Base-by-base conservation (phyloP, 2,113 vertebrate genomes). In the Cynocephalus volans region DNA sequence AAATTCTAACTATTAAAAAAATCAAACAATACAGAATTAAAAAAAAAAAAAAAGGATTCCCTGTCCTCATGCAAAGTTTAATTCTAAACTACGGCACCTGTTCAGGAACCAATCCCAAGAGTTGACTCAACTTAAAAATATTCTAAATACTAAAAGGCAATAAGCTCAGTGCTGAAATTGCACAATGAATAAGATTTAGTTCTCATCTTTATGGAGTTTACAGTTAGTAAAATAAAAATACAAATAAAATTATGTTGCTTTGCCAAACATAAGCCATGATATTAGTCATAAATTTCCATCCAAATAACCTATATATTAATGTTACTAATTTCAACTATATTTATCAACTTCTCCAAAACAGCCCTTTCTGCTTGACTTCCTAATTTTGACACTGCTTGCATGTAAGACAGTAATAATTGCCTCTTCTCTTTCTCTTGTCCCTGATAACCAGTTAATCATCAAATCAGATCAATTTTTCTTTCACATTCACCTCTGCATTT, bases 221-320 rank as follows among this genome's bases (percentile, higher is more conserved):
- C 28, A 84, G 24, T 77, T 87, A 73, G 31, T 83, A 81, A 95
- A 88, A 73, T 84, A 80, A 80, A 87, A 67, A 56, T 31, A 54
- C 52, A 92, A 18, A 87, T 82, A 88, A 83, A 96, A 50, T 84
- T 88, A 67, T 50, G 24, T 18, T 79, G 65, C 41, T 54, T 86
- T 85, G 17, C 54, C 81, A 93, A 67, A 88, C 41, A 96, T 31
- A 41, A 33, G 31, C 58, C 26, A 96, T 82, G 13, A 77, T 21
- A n/a, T 56, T 26, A 80, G 31, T 76, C 31, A 91, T 36, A 73
- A 65, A 36, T 84, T 75, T 94, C 64, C 79, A 72, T 33, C 17
- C 48, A 88, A 36, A 33, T 85, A 84, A 52, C n/a, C 48, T 65
- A 50, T 17, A 65, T 13, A 62, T 60, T 67, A 76, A 26, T 88